A percentile compares a stretch with the other conserved stretches of the same genome.
Evolutionary conservation across 2,113 vertebrate genomes (phyloP).

Genomic region (human): GRCh38 chr18:65093001-65093500

Average conservation of each 20-base stretch:
- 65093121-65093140: neutral
- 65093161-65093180: neutral
- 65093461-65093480: conserved; percentile 28
- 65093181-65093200: neutral
- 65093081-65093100: neutral
- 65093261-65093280: neutral
- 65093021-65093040: neutral
- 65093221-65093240: neutral
- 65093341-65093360: neutral
- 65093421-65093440: neutral
- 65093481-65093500: neutral
- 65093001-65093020: neutral
- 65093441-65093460: neutral
- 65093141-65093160: neutral
- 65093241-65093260: neutral
- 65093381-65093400: neutral
- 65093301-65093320: neutral
- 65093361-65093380: neutral
- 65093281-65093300: neutral
- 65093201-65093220: neutral
- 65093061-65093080: neutral
- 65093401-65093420: neutral
- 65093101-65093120: neutral
- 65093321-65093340: neutral
- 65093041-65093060: neutral